Percentiles rank a stretch among this genome's conserved stretches.
Conservation (phyloP, 2,797 vertebrate species). For the Nasua narica region DNA sequence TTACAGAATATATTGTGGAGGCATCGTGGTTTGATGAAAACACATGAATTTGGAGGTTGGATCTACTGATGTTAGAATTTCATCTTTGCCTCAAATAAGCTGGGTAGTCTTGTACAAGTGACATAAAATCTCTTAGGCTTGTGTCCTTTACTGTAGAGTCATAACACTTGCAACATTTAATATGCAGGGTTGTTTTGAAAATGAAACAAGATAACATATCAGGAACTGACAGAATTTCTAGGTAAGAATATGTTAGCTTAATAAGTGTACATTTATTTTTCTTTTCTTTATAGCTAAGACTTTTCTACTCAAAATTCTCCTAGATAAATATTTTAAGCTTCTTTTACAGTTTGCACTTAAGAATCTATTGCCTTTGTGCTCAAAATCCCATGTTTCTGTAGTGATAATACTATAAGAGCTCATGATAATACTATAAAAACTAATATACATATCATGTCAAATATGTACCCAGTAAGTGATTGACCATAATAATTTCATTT, state of each 20-base stretch:
- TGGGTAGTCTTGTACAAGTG: not conserved
- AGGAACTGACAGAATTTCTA: not conserved
- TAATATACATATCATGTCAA: not conserved
- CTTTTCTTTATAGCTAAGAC: constrained; percentile 11
- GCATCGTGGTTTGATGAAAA: constrained; percentile 31
- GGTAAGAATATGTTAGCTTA: constrained; percentile 1
- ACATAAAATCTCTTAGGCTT: not conserved
- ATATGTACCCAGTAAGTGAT: not conserved
- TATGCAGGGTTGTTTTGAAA: not conserved
- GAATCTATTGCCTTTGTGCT: not conserved
- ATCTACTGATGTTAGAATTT: constrained; percentile 15
- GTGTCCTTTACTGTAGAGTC: not conserved
- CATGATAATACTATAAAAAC: not conserved
- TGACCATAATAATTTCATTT: not conserved
- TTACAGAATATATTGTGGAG: not conserved
- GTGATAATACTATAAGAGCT: not conserved
- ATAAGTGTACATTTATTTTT: constrained; percentile 1
- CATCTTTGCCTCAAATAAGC: constrained; percentile 24
- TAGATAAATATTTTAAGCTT: not conserved
- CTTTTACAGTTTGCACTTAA: not conserved
- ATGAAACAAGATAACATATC: not conserved
- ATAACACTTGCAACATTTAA: not conserved
- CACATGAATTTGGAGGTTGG: constrained; percentile 4
- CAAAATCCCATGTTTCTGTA: not conserved
- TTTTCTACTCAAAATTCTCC: not conserved